These are phyloP conservation scores for Megalopta genalis DNA, from an alignment of 1,140 invertebrate species.

Conservation along the genomic window DNA sequence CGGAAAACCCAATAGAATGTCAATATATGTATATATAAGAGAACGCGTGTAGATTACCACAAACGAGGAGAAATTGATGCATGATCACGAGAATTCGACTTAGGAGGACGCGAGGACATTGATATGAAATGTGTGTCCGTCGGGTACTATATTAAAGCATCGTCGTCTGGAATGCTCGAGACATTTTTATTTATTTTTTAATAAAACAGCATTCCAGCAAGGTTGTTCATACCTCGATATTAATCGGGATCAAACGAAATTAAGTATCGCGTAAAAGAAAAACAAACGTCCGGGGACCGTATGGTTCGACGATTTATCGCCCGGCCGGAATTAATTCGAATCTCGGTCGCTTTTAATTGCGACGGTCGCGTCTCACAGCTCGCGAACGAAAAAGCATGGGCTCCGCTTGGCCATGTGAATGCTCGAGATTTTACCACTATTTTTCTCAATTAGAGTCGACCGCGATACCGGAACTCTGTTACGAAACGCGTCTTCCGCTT, in stretches of 20 bases:
- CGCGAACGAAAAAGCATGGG: too few relatives aligned
- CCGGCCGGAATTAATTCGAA: too few relatives aligned
- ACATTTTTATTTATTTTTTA: neutral
- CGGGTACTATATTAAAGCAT: neutral
- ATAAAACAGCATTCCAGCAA: neutral
- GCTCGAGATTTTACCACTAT: neutral
- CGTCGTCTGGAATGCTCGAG: neutral
- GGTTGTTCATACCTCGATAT: neutral
- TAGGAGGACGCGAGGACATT: neutral
- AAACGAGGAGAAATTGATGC: constrained; percentile 7
- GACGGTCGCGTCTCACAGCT: too few relatives aligned
- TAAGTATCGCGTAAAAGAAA: too few relatives aligned
- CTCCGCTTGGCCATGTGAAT: neutral
- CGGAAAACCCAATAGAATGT: neutral
- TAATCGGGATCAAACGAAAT: neutral
- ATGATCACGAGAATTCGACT: neutral
- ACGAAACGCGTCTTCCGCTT: constrained; percentile 20
- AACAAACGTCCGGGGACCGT: too few relatives aligned
- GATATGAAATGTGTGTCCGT: neutral
- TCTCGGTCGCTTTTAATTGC: too few relatives aligned
- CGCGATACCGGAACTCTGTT: constrained; percentile 12
- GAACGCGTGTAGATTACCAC: neutral
- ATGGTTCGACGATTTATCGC: too few relatives aligned
- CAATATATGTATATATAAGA: constrained; percentile 18
- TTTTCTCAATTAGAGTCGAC: constrained; percentile 40